Conservation (phyloP, 2,888 invertebrate species). For the Nomada fucata region DNA sequence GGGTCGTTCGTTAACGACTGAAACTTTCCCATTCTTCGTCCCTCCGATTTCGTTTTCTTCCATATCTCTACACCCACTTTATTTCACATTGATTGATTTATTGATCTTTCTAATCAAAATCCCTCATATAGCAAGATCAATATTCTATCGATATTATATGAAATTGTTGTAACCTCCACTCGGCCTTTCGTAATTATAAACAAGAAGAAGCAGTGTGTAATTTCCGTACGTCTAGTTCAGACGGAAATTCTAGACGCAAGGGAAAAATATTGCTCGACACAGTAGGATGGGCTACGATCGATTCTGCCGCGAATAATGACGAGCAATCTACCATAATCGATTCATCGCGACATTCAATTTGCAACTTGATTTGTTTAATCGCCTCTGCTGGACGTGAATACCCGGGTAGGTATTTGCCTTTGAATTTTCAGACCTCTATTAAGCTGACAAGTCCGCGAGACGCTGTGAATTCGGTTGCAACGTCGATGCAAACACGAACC, state of each 20-base stretch:
- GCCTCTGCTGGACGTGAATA: slow-evolving; percentile 10
- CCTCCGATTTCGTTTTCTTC: background rate
- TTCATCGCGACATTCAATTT: slow-evolving; percentile 14
- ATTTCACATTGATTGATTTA: background rate
- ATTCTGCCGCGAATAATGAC: background rate
- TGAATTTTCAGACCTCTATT: slow-evolving; percentile 38
- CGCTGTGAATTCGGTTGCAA: slow-evolving; percentile 6
- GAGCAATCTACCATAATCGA: background rate
- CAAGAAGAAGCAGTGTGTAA: no score
- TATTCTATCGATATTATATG: background rate
- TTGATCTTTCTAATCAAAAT: background rate
- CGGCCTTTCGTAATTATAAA: no score
- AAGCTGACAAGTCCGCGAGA: slow-evolving; percentile 25
- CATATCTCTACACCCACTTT: background rate
- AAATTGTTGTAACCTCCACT: background rate
- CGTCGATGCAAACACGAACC: slow-evolving; percentile 37
- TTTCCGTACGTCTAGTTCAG: no score
- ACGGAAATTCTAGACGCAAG: no score
- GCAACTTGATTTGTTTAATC: slow-evolving; percentile 42
- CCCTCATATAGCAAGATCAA: background rate
- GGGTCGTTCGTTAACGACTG: slow-evolving; percentile 60
- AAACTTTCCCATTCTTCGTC: slow-evolving; percentile 38
- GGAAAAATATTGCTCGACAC: no score
- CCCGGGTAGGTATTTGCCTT: slow-evolving; percentile 41
- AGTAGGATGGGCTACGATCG: background rate